A percentile compares a stretch with the other conserved stretches of the same genome.
These are phyloP conservation scores for Galeopterus variegatus DNA, from an alignment of 2,113 vertebrate species.

Conservation along the genomic window DNA sequence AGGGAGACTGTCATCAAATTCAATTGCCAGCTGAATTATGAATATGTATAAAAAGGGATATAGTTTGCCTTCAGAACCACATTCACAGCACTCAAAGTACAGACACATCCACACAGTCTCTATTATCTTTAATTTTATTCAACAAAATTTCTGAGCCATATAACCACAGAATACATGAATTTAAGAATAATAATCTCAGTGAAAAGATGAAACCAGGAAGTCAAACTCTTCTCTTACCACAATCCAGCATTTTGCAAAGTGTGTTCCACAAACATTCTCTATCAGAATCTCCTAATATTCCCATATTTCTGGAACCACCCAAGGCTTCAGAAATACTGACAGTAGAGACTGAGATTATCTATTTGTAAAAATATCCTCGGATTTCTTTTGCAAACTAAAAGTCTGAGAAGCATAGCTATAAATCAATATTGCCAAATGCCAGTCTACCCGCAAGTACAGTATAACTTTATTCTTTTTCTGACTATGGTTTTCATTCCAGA, in stretches of 20 bases:
- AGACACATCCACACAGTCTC: neutral
- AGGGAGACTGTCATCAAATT: neutral
- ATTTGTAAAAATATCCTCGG: neutral
- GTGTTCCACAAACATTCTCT: neutral
- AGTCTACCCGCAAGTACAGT: neutral
- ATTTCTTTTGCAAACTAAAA: neutral
- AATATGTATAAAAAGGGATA: neutral
- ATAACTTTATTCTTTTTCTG: neutral
- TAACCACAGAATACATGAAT: neutral
- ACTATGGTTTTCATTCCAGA: neutral
- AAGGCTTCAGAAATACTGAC: neutral
- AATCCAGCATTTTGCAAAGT: neutral
- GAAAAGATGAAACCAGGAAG: neutral
- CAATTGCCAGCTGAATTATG: neutral
- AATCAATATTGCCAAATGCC: neutral
- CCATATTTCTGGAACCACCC: neutral
- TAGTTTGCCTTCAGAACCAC: neutral
- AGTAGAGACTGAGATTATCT: neutral
- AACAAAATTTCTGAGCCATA: neutral
- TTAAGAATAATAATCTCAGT: neutral
- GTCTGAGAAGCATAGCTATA: neutral
- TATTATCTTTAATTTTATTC: conserved; percentile 32
- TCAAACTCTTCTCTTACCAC: neutral
- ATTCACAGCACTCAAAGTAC: neutral
- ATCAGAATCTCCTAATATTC: neutral